Conservation (phyloP, 1,140 invertebrate genomes). For the Drosophila aff. region DNA sequence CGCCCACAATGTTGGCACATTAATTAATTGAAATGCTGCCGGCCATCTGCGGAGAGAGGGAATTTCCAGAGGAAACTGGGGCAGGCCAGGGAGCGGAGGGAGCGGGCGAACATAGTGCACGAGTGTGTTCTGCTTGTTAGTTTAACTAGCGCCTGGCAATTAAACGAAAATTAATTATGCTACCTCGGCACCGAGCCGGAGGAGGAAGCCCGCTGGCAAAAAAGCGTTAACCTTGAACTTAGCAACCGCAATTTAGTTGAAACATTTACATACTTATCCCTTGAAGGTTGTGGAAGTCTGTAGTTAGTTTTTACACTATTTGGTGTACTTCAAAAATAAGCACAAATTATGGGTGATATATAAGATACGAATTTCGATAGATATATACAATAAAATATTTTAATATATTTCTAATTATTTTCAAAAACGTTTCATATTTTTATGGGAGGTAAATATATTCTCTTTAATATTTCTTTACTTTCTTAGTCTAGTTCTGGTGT, state of each 20-base stretch:
- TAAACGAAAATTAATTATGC: conserved; percentile 82
- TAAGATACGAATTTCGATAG: not conserved
- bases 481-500: not conserved
- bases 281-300: not conserved
- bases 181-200: conserved; percentile 51
- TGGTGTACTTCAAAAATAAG: not conserved
- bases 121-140: conserved; percentile 78
- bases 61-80: not conserved
- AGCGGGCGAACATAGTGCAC: conserved; percentile 24
- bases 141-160: conserved; percentile 80
- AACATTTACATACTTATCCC: conserved; percentile 24
- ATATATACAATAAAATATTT: too few relatives aligned
- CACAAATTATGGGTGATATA: not conserved
- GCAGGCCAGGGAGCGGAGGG: not conserved
- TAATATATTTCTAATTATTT: too few relatives aligned
- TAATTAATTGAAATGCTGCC: conserved; percentile 81
- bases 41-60: conserved; percentile 35
- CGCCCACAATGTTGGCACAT: conserved; percentile 79
- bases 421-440: not conserved
- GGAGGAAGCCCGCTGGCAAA: conserved; percentile 25
- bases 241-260: conserved; percentile 37
- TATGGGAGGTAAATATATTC: not conserved
- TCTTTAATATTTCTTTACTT: not conserved
- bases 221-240: conserved; percentile 72
- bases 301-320: not conserved